Evolutionary conservation across 1,140 invertebrate genomes (phyloP).

Genomic region (Choristoneura fumiferana): DNA sequence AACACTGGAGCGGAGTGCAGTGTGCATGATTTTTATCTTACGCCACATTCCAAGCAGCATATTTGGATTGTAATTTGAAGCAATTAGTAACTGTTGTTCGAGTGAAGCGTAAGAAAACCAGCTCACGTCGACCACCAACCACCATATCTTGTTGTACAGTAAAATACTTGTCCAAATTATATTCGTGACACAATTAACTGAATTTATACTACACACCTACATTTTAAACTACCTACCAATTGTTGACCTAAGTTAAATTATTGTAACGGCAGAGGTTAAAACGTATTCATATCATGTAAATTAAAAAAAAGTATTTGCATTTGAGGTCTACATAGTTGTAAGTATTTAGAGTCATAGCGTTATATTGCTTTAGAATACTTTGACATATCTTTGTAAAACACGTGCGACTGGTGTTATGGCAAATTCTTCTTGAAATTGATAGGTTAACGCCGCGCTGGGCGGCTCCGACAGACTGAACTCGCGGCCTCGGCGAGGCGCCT

Average conservation of each 20-base stretch:
- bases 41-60: conserved; percentile 65
- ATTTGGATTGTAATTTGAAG: conserved; percentile 20
- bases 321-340: conserved; percentile 77
- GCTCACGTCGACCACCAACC: background rate
- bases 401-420: conserved; percentile 49
- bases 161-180: conserved; percentile 8
- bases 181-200: conserved; percentile 7
- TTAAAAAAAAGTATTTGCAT: conserved; percentile 76
- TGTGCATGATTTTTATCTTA: conserved; percentile 71
- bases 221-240: conserved; percentile 18
- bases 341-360: conserved; percentile 74
- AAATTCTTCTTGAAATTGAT: conserved; percentile 26
- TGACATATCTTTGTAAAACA: conserved; percentile 74
- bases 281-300: conserved; percentile 78
- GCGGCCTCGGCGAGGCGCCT: conserved; percentile 24
- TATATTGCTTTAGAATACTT: conserved; percentile 76
- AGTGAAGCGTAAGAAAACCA: conserved; percentile 34
- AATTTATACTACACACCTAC: conserved; percentile 2
- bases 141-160: conserved; percentile 3
- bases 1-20: conserved; percentile 55
- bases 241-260: conserved; percentile 37
- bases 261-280: conserved; percentile 72
- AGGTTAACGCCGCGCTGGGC: conserved; percentile 29
- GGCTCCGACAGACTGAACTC: conserved; percentile 43
- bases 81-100: conserved; percentile 36